Evolutionary conservation across 2,888 invertebrate genomes (phyloP), one percentile per base, ranked within the genome.

Genomic region (Napeogenes sylphis): DNA sequence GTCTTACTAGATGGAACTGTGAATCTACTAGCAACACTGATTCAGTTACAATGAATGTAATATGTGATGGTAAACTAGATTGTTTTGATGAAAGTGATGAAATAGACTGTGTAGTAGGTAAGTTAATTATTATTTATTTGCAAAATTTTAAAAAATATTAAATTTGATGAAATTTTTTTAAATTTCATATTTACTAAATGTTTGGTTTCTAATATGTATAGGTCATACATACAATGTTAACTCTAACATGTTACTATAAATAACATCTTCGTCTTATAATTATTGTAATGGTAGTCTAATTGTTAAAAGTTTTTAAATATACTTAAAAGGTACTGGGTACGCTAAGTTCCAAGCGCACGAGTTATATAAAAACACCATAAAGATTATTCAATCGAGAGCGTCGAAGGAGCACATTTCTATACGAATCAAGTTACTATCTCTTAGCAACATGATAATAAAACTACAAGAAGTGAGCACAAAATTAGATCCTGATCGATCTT

Each of bases 41-140:
- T 13, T 73, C 73, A 55, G 72, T 89, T 6, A 58, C 80, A 2
- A 56, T 89, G 13, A 76, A 82, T 68, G 66, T 71, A 2, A 55
- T 89, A 47, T 89, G 90, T 67, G 87, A 90, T 64, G 89, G 90
- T 0, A 88, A 86, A 80, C 65, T 81, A 14, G 90, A 90, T 64
- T 90, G 90, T 68, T 78, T 72, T 59, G 86, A 88, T 70, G 82
- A 85, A 72, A 75, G 78, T 38, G 90, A 90, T 70, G 90, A 90
- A 73, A 70, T 42, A 33, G 74, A 62, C 54, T 90, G 90, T 68
- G 67, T 68, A n/a, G 58, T 59, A 67, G 82, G 85, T 85, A 76
- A 66, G 64, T 61, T 12, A 8, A 30, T 51, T 51, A 30, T 30
- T 3, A 30, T 51, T 51, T n/a, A 51, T 30, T 51, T 51, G 10